A percentile compares a stretch with the other conserved stretches of the same genome.
These are phyloP conservation scores for Penaeus monodon DNA, from an alignment of 2,888 invertebrate species.

Conservation along the genomic window DNA sequence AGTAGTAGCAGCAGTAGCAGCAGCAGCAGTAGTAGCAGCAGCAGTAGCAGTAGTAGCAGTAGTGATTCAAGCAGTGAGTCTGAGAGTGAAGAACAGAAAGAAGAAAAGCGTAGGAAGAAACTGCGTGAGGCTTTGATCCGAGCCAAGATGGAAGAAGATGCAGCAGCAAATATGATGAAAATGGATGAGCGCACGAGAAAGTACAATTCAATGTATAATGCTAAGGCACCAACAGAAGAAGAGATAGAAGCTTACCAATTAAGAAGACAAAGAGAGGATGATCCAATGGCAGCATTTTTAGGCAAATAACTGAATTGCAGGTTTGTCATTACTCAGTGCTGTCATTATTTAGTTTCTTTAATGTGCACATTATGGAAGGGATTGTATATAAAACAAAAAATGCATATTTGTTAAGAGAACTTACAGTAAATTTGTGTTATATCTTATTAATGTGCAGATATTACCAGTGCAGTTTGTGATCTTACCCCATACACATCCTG, in stretches of 20 bases:
- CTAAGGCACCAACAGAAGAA: conserved; percentile 87
- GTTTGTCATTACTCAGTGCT: too few relatives aligned
- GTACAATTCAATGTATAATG: conserved; percentile 90
- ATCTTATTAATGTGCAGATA: too few relatives aligned
- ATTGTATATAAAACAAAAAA: too few relatives aligned
- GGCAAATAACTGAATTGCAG: conserved; percentile 15
- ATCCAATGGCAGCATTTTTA: conserved; percentile 83
- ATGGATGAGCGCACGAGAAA: conserved; percentile 91
- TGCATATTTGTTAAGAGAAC: too few relatives aligned
- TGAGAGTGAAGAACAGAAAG: conserved; percentile 62
- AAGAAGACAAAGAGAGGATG: conserved; percentile 86
- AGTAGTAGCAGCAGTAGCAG: conserved; percentile 71
- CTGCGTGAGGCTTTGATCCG: conserved; percentile 65
- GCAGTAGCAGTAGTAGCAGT: conserved; percentile 56
- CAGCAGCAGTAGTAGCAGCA: conserved; percentile 23
- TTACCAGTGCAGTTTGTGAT: too few relatives aligned
- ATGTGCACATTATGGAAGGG: neutral
- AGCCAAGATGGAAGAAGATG: conserved; percentile 68
- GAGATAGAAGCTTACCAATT: conserved; percentile 94
- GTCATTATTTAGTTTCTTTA: too few relatives aligned
- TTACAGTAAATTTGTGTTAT: too few relatives aligned
- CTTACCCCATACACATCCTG: too few relatives aligned
- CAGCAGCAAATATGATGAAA: conserved; percentile 77
- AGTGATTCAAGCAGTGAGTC: conserved; percentile 59
- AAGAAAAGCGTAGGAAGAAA: conserved; percentile 64